Evolutionary conservation across 2,113 vertebrate genomes (phyloP).

Genomic region (Scatophagus argus): DNA sequence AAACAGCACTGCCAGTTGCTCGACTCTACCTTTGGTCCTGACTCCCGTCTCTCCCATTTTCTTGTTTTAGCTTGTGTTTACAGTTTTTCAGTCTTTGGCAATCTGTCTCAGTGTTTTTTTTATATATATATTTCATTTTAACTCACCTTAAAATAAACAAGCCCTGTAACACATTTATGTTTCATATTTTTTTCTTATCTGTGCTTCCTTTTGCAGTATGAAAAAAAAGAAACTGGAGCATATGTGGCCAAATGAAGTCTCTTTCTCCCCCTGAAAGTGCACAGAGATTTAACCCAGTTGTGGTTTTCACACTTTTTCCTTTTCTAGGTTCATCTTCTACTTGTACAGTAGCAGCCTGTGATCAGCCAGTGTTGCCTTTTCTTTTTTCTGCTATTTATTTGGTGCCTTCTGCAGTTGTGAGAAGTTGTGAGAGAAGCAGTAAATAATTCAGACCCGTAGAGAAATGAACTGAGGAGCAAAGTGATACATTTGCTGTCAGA

Average conservation of each 20-base stretch:
- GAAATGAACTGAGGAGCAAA: not conserved
- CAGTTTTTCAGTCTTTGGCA: not conserved
- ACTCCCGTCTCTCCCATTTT: not conserved
- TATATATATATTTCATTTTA: not conserved
- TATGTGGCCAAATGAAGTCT: conserved; percentile 21
- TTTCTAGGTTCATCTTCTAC: conserved; percentile 51
- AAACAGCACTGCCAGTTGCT: conserved; percentile 62
- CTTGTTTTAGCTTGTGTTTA: not conserved
- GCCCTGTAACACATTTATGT: not conserved
- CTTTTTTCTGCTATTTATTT: conserved; percentile 20
- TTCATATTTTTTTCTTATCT: not conserved
- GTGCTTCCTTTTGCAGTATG: not conserved
- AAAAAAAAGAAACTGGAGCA: not conserved
- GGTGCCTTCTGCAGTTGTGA: not conserved
- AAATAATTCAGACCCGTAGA: conserved; percentile 41
- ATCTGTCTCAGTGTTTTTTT: not conserved
- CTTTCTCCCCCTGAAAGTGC: conserved; percentile 32
- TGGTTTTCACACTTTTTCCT: conserved; percentile 74
- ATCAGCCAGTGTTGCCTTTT: not conserved
- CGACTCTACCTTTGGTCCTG: conserved; percentile 10
- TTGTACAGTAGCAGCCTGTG: not conserved
- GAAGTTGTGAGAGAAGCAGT: conserved; percentile 52
- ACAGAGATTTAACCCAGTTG: conserved; percentile 68
- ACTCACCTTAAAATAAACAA: not conserved
- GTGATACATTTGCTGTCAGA: not conserved